Evolutionary conservation across 2,113 vertebrate genomes (phyloP).

Genomic region (Dendrocopos noguchii): DNA sequence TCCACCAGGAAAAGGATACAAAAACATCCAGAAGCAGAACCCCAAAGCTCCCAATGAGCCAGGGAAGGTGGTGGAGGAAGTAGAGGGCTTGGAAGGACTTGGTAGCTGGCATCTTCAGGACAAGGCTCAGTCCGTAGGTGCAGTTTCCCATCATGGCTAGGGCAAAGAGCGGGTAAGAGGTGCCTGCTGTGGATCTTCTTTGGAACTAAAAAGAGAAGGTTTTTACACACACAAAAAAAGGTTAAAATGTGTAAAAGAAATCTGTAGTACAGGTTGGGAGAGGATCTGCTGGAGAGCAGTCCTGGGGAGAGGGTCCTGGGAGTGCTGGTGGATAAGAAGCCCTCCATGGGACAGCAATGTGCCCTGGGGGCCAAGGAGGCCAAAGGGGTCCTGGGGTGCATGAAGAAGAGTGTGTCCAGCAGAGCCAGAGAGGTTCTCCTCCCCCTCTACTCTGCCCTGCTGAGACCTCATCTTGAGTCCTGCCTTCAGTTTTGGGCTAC

Average conservation of each 20-base stretch:
- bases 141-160: constrained; percentile 75
- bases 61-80: constrained; percentile 76
- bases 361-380: no score
- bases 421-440: no score
- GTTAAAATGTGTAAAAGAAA: background rate
- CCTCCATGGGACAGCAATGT: no score
- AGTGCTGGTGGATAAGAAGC: no score
- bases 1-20: constrained; percentile 69
- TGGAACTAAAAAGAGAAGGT: constrained; percentile 51
- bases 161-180: constrained; percentile 73
- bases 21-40: constrained; percentile 76
- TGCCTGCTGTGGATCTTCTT: constrained; percentile 74
- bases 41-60: constrained; percentile 77
- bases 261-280: no score
- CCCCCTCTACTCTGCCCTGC: no score
- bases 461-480: no score
- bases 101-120: constrained; percentile 69
- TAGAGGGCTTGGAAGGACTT: constrained; percentile 42
- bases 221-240: background rate
- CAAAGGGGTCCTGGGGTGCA: no score
- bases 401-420: no score
- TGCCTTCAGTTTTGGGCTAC: no score
- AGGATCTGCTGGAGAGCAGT: no score
- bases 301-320: no score
- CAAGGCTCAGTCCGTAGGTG: constrained; percentile 68